phyloP scores from a whole-genome alignment of 2,888 invertebrate genomes.

The Himalopsyche japonica region DNA sequence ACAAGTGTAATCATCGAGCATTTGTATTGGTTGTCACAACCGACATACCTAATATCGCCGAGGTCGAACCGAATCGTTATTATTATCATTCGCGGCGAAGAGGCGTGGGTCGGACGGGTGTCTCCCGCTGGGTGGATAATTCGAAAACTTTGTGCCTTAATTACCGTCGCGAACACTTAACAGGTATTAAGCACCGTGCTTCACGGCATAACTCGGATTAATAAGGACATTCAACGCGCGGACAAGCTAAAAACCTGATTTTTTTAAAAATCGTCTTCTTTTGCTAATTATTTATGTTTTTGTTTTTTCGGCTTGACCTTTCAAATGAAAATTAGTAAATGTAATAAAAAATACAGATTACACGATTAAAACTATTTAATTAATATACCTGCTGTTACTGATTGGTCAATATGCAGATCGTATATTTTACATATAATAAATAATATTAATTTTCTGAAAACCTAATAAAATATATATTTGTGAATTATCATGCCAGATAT shows the following conservation, averaged over 20 bases:
- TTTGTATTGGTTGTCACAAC: constrained; percentile 19
- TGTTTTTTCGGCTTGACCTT: background rate
- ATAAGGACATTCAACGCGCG: constrained; percentile 15
- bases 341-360: background rate
- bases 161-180: constrained; percentile 34
- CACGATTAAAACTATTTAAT: background rate
- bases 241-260: constrained; percentile 4
- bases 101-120: constrained; percentile 1
- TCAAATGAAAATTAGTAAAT: background rate
- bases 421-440: too few relatives aligned
- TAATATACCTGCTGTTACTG: too few relatives aligned
- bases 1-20: constrained; percentile 25
- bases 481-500: too few relatives aligned
- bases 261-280: background rate
- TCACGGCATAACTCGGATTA: constrained; percentile 27
- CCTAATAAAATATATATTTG: too few relatives aligned
- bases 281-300: background rate
- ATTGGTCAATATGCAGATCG: too few relatives aligned
- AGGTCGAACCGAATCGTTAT: background rate
- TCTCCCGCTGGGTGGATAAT: constrained; percentile 31
- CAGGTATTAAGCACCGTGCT: constrained; percentile 25
- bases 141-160: constrained; percentile 34
- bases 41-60: constrained; percentile 2
- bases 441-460: too few relatives aligned
- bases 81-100: constrained; percentile 15